Conservation (phyloP, 2,113 vertebrate species). For the Xiphophorus maculatus region DNA sequence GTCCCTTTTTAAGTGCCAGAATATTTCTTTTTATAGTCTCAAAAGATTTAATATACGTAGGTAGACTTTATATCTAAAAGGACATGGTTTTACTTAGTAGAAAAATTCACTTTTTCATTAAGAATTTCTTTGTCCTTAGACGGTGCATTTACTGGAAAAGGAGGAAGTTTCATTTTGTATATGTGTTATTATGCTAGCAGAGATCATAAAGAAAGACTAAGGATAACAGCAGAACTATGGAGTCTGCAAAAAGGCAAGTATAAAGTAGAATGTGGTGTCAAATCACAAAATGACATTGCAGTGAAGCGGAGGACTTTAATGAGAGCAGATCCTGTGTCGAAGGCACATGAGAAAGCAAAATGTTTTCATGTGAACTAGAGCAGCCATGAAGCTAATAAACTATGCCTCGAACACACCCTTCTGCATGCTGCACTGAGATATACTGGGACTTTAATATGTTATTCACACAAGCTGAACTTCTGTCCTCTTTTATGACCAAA, state of each 20-base stretch:
- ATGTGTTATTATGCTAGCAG: neutral
- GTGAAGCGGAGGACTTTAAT: neutral
- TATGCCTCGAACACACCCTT: neutral
- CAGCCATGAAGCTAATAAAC: neutral
- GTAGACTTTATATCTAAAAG: conserved; percentile 9
- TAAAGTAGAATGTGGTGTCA: neutral
- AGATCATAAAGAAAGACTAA: neutral
- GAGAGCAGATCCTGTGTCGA: neutral
- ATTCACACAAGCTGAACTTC: neutral
- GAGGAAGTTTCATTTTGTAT: neutral
- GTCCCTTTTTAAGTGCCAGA: conserved; percentile 36
- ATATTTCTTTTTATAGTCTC: conserved; percentile 27
- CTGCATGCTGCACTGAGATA: neutral
- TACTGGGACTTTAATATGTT: too few species aligned
- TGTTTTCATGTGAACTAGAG: neutral
- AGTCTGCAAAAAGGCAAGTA: conserved; percentile 27
- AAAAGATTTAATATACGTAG: conserved; percentile 24
- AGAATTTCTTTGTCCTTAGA: neutral
- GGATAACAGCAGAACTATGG: conserved; percentile 31
- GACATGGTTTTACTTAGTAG: neutral
- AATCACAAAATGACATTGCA: conserved; percentile 11
- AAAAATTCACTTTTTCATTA: neutral
- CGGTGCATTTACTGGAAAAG: neutral
- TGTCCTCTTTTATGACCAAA: conserved; percentile 40
- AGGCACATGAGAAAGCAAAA: conserved; percentile 1